Evolutionary conservation across 2,888 invertebrate species (phyloP).

Genomic region (Dasypogon diadema): DNA sequence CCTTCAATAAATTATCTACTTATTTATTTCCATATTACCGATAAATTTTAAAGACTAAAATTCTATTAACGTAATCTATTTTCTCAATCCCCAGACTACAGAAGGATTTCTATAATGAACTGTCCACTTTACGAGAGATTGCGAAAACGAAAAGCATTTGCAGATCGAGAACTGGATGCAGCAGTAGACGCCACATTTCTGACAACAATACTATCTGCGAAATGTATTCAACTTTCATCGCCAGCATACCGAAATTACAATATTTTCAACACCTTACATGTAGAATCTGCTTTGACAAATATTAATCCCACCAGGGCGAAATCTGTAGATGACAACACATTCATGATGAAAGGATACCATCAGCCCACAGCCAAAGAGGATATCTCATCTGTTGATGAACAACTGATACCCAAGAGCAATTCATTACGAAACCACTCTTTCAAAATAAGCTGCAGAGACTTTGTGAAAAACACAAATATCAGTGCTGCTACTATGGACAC

Average conservation of each 20-base stretch:
- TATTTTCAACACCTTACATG: neutral
- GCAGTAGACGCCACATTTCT: constrained; percentile 63
- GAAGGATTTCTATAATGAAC: constrained; percentile 64
- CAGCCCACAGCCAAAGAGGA: neutral
- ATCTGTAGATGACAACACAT: neutral
- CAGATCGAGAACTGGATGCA: constrained; percentile 69
- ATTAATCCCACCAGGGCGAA: too few species aligned
- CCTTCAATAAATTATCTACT: too few species aligned
- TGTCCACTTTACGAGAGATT: constrained; percentile 67
- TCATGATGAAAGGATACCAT: neutral
- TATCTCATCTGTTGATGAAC: neutral
- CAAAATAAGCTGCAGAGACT: neutral
- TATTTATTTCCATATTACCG: too few species aligned
- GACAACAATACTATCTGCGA: constrained; percentile 53
- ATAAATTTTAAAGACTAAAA: too few species aligned
- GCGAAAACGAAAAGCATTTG: constrained; percentile 70
- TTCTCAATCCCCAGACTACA: constrained; percentile 66
- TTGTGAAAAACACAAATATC: neutral
- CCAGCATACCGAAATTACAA: neutral
- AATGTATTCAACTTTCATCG: neutral
- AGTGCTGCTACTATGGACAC: neutral
- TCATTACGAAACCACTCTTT: too few species aligned
- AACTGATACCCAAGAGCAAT: neutral
- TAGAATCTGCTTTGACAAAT: neutral
- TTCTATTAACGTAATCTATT: too few species aligned